A percentile compares a stretch with the other conserved stretches of the same genome.
Conservation (phyloP, 2,113 vertebrate genomes). For the Prinia subflava region DNA sequence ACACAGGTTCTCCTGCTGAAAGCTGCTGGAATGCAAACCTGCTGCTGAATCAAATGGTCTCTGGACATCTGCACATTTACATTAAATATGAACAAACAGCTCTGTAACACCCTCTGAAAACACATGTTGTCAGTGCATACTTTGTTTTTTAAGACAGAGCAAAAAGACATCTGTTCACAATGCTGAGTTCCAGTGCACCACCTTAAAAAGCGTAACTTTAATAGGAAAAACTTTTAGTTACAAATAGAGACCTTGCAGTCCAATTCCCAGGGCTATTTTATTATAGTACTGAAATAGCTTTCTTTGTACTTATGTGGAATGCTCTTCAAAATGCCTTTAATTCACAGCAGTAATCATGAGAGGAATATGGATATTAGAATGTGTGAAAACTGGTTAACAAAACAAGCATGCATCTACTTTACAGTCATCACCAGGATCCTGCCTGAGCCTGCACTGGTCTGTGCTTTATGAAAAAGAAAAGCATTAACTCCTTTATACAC, state of each 20-base stretch:
- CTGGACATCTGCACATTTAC: background rate
- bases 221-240: background rate
- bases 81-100: background rate
- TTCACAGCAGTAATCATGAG: background rate
- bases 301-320: background rate
- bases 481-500: background rate
- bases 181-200: background rate
- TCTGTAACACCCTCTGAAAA: background rate
- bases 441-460: constrained; percentile 19
- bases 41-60: background rate
- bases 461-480: constrained; percentile 4
- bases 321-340: background rate
- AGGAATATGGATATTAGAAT: background rate
- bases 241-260: background rate
- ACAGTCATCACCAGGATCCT: constrained; percentile 20
- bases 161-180: background rate
- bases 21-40: background rate
- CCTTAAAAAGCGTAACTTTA: background rate
- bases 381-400: background rate
- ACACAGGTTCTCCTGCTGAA: background rate
- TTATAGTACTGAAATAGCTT: background rate
- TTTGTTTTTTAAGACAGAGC: background rate
- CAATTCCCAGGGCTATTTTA: background rate
- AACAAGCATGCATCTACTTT: constrained; percentile 18
- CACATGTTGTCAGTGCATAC: background rate